These are phyloP conservation scores for Coranthus polyacanthus DNA, from an alignment of 2,797 vertebrate genomes.

Conservation along the genomic window DNA sequence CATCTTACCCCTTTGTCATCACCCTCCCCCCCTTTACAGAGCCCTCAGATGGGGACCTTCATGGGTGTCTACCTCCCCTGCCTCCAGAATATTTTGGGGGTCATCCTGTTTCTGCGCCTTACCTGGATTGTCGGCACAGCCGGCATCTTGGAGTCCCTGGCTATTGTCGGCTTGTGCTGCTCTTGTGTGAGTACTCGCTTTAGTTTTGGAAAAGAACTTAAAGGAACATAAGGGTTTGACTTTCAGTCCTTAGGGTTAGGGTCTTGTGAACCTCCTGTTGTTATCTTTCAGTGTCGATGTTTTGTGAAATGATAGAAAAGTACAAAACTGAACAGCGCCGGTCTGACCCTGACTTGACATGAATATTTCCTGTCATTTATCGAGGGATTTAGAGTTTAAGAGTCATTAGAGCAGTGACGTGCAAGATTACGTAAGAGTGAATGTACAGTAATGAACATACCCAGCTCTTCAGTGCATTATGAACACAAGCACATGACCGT, in stretches of 20 bases:
- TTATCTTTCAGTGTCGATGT: not conserved
- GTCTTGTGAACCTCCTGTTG: not conserved
- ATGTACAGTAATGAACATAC: slow-evolving; percentile 15
- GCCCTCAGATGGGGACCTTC: slow-evolving; percentile 96
- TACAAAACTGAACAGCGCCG: slow-evolving; percentile 1
- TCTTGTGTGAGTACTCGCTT: slow-evolving; percentile 89
- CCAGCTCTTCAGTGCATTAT: slow-evolving; percentile 3
- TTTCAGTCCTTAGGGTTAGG: too few relatives aligned
- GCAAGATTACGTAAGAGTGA: slow-evolving; percentile 39
- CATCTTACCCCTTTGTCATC: not conserved
- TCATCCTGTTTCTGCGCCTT: slow-evolving; percentile 96
- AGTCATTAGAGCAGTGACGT: slow-evolving; percentile 41
- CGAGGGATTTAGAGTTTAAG: slow-evolving; percentile 41
- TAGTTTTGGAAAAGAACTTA: not conserved
- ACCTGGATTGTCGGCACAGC: slow-evolving; percentile 97
- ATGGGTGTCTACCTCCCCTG: slow-evolving; percentile 98
- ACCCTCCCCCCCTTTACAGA: slow-evolving; percentile 69
- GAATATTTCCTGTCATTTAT: slow-evolving; percentile 37
- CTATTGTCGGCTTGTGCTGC: slow-evolving; percentile 94
- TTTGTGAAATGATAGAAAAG: not conserved
- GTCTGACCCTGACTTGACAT: not conserved
- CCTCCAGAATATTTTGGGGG: slow-evolving; percentile 96
- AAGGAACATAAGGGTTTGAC: not conserved
- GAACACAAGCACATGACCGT: slow-evolving; percentile 14
- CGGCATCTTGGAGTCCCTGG: slow-evolving; percentile 93